Evolutionary conservation across 2,797 vertebrate species (phyloP).

Genomic region (Alfaro cultratus): DNA sequence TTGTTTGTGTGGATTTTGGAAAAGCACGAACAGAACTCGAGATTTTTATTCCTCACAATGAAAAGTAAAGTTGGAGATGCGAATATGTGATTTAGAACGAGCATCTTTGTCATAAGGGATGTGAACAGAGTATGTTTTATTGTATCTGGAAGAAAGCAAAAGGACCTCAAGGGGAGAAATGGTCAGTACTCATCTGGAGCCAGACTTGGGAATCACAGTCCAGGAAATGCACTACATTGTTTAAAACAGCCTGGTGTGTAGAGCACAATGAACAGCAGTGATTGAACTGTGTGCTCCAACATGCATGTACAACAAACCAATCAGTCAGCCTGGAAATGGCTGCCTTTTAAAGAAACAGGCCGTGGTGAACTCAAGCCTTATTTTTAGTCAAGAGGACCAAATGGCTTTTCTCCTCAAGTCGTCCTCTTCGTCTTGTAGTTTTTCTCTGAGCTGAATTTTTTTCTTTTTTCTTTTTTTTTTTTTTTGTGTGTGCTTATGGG

Average conservation of each 20-base stretch:
- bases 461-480: slow-evolving; percentile 26
- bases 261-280: slow-evolving; percentile 37
- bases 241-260: slow-evolving; percentile 25
- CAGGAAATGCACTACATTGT: slow-evolving; percentile 48
- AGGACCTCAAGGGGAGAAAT: slow-evolving; percentile 29
- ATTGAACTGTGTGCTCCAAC: slow-evolving; percentile 45
- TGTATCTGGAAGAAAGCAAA: slow-evolving; percentile 23
- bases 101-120: neutral
- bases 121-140: slow-evolving; percentile 32
- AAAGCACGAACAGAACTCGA: slow-evolving; percentile 62
- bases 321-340: slow-evolving; percentile 52
- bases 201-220: slow-evolving; percentile 31
- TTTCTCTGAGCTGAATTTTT: slow-evolving; percentile 29
- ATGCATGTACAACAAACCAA: slow-evolving; percentile 64
- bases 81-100: slow-evolving; percentile 24
- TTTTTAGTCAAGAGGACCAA: slow-evolving; percentile 51
- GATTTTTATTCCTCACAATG: slow-evolving; percentile 48
- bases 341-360: slow-evolving; percentile 39
- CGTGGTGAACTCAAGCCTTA: slow-evolving; percentile 52
- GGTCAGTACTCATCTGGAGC: slow-evolving; percentile 40
- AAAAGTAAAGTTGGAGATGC: slow-evolving; percentile 35
- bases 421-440: slow-evolving; percentile 17
- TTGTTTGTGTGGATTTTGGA: slow-evolving; percentile 53
- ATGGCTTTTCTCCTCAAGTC: slow-evolving; percentile 37
- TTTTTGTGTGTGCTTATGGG: slow-evolving; percentile 7